Base-by-base conservation (phyloP, 37 sponge, comb jelly and placozoan species). In the Chondrosia reniformis region DNA sequence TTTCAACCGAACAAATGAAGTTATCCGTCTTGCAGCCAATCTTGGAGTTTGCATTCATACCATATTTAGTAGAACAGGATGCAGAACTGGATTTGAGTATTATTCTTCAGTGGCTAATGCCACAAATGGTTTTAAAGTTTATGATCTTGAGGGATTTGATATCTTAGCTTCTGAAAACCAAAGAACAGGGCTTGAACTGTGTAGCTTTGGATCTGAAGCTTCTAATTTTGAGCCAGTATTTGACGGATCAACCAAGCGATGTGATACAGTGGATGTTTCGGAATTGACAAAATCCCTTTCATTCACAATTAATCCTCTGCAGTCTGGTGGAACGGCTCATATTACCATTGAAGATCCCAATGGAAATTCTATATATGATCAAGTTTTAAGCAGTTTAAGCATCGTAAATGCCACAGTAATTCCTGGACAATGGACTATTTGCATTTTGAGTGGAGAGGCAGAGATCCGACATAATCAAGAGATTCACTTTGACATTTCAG, bases 81-180 rank as follows among this genome's bases (percentile, higher is more conserved):
- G 77, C 58, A 43, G 77, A 19, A 9, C 54, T 2, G 56, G 56
- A 39, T 57, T 25, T 56, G 62, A 59, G n/a, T 77, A 56, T 32
- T 77, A 57, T 40, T 40, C 56, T 25, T 0, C 2, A 17, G 77
- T 77, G n/a, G 32, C 40, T 1, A 77, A 56, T 57, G 77, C 36
- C 31, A 77, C 77, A 10, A 37, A 30, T 57, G 77, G 77, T 31
- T 57, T 77, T 40, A 57, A 37, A 24, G 33, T 77, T 17, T 30
- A 57, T 33, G 39, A 45, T 28, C 56, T 77, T 8, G 33, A 55
- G 8, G 34, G 27, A 0, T 56, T 77, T 57, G 61, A 77, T n/a
- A 21, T 33, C 4, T 31, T 77, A 38, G 39, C 72, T n/a, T 43
- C 4, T 24, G 2, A 15, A 3, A 21, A 43, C 31, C 72, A 69